Evolutionary conservation across 2,888 invertebrate genomes (phyloP).

Genomic region (Lycocerus yunnanus): DNA sequence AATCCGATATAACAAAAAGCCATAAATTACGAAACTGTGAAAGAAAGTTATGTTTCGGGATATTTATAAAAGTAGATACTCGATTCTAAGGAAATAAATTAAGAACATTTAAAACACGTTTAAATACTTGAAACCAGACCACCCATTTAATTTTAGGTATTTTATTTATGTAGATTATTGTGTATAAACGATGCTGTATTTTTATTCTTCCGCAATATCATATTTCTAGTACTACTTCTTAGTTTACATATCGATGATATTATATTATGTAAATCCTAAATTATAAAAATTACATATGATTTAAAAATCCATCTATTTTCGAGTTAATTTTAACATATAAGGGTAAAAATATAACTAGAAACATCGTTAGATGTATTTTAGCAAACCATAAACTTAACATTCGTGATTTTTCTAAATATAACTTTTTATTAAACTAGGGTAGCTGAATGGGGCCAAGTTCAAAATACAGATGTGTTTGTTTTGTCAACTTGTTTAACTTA

Average conservation of each 20-base stretch:
- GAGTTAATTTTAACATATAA: background rate
- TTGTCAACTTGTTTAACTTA: background rate
- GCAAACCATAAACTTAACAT: conserved; percentile 21
- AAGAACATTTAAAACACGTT: background rate
- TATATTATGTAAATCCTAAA: no score
- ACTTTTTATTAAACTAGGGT: conserved; percentile 18
- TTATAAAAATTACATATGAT: background rate
- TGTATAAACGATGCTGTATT: background rate
- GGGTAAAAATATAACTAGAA: background rate
- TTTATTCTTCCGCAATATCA: background rate
- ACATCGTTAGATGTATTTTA: conserved; percentile 23
- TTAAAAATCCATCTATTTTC: background rate
- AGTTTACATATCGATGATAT: background rate
- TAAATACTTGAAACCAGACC: conserved; percentile 9
- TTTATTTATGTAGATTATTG: background rate
- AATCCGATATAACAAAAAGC: background rate
- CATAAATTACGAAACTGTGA: background rate
- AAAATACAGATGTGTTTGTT: conserved; percentile 18
- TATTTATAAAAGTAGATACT: conserved; percentile 15
- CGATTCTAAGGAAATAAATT: conserved; percentile 5
- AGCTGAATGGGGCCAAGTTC: conserved; percentile 28
- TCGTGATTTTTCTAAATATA: conserved; percentile 23
- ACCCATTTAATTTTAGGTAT: conserved; percentile 8
- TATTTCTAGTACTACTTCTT: background rate
- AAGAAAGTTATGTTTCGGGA: background rate